Percentiles rank a stretch among this genome's conserved stretches.
These are phyloP conservation scores for Trichechus manatus DNA, from an alignment of 2,113 vertebrate species.

Conservation along the genomic window DNA sequence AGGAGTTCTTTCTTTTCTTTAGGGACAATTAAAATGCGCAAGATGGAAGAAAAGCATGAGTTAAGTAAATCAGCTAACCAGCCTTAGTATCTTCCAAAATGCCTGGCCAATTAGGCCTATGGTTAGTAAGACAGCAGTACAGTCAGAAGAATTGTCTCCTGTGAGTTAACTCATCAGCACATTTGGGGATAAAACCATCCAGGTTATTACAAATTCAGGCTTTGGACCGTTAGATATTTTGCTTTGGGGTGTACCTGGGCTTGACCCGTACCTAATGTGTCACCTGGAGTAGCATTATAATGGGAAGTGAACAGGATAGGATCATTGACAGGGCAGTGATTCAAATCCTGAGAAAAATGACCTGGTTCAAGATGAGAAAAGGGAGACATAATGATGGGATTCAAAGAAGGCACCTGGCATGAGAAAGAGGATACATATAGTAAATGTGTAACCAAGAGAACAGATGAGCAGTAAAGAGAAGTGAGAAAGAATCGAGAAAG, in stretches of 20 bases:
- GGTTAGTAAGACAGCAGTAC: background rate
- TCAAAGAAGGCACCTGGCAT: background rate
- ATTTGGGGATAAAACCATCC: background rate
- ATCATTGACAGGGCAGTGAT: background rate
- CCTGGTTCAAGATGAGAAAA: conserved; percentile 24
- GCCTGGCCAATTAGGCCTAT: background rate
- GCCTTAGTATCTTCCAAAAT: background rate
- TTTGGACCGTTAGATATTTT: conserved; percentile 10
- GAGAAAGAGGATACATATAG: background rate
- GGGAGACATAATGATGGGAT: background rate
- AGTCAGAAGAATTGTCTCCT: conserved; percentile 16
- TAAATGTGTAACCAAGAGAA: background rate
- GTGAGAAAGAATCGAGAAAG: conserved; percentile 19
- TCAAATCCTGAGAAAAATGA: conserved; percentile 31
- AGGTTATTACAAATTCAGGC: background rate
- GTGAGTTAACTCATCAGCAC: background rate
- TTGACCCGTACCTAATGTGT: background rate
- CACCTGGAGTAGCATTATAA: background rate
- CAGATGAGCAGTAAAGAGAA: background rate
- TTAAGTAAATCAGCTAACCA: conserved; percentile 9
- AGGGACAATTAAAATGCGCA: background rate
- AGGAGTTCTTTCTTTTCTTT: conserved; percentile 14
- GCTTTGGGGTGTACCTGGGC: background rate
- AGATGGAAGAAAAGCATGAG: background rate
- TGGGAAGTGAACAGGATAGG: background rate